Conservation (phyloP, 2,888 invertebrate species). For the Microchrysa polita region DNA sequence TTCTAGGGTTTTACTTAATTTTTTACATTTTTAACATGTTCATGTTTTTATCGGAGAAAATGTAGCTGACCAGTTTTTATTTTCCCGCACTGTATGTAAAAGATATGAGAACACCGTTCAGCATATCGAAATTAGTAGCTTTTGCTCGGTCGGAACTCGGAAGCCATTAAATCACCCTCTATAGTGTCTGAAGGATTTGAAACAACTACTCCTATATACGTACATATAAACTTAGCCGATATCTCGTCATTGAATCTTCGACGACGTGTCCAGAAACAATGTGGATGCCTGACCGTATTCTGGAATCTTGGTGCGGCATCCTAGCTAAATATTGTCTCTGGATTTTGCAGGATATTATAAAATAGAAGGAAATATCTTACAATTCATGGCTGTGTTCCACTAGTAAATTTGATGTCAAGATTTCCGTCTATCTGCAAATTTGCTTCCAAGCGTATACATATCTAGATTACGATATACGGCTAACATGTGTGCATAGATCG, state of each 20-base stretch:
- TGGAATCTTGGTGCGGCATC: constrained; percentile 25
- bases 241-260: neutral
- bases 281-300: constrained; percentile 2
- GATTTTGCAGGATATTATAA: constrained; percentile 29
- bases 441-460: neutral
- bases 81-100: neutral
- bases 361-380: constrained; percentile 14
- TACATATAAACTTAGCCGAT: too few relatives aligned
- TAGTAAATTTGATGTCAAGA: constrained; percentile 38
- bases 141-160: neutral
- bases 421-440: constrained; percentile 27
- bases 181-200: neutral
- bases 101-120: neutral
- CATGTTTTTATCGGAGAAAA: too few relatives aligned
- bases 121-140: neutral
- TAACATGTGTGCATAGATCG: too few relatives aligned
- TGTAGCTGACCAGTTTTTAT: too few relatives aligned
- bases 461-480: neutral
- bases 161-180: neutral
- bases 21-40: too few relatives aligned
- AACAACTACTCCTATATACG: too few relatives aligned
- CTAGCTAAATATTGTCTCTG: constrained; percentile 37
- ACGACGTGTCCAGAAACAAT: constrained; percentile 11
- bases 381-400: constrained; percentile 6
- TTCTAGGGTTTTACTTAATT: too few relatives aligned